Conservation (phyloP, 2,113 vertebrate species). For the Paracanthobrama guichenoti region DNA sequence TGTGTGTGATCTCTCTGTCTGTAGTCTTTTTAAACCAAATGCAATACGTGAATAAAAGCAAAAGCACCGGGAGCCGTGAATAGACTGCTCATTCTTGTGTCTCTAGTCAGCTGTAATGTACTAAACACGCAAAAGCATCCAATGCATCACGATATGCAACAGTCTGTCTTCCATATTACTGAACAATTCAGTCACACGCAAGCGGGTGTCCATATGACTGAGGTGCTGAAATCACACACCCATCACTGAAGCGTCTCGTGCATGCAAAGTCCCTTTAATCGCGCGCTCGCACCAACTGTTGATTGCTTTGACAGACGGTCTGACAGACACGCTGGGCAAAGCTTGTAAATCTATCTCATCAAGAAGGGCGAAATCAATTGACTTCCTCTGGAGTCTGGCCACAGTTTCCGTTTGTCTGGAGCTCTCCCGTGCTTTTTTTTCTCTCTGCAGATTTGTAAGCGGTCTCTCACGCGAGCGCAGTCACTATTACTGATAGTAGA, state of each 20-base stretch:
- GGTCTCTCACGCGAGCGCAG: constrained; percentile 59
- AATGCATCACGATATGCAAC: constrained; percentile 62
- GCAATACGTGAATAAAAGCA: constrained; percentile 52
- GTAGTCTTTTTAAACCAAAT: constrained; percentile 42
- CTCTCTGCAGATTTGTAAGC: constrained; percentile 52
- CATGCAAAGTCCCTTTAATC: constrained; percentile 54
- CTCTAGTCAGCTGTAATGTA: constrained; percentile 68
- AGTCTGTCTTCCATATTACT: constrained; percentile 72
- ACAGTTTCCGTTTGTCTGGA: constrained; percentile 41
- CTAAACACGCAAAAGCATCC: constrained; percentile 68
- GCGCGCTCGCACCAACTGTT: constrained; percentile 77
- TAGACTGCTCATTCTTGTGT: constrained; percentile 66
- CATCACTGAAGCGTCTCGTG: constrained; percentile 57
- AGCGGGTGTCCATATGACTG: constrained; percentile 58
- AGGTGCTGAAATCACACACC: constrained; percentile 67
- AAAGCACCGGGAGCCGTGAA: constrained; percentile 61
- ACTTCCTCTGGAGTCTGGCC: constrained; percentile 56
- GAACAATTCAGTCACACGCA: constrained; percentile 56
- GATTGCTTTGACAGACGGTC: constrained; percentile 68
- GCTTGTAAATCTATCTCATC: constrained; percentile 53
- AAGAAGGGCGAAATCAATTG: constrained; percentile 54
- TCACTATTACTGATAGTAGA: constrained; percentile 57
- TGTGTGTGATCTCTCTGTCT: constrained; percentile 46
- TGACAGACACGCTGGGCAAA: constrained; percentile 47
- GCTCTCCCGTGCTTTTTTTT: constrained; percentile 44